Evolutionary conservation across 2,113 vertebrate species (phyloP).

Genomic region (Phalacrocorax aristotelis): DNA sequence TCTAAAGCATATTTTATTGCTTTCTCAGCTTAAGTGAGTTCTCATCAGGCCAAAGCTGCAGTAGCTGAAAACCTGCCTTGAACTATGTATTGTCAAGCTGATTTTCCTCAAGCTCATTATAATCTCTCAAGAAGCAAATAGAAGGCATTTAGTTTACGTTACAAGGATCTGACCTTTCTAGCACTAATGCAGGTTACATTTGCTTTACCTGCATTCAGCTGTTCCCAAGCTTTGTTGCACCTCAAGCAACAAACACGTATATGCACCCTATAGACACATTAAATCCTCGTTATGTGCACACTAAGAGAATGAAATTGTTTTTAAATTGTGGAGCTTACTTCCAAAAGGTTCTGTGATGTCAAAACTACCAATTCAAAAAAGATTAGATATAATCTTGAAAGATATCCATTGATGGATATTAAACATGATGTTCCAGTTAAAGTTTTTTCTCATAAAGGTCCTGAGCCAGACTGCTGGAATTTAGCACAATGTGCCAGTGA

Average conservation of each 20-base stretch:
- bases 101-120: neutral
- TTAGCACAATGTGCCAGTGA: neutral
- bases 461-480: neutral
- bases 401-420: neutral
- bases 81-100: neutral
- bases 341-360: neutral
- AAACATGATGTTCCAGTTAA: neutral
- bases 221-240: neutral
- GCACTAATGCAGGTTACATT: neutral
- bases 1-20: neutral
- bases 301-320: neutral
- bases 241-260: neutral
- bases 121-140: neutral
- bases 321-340: neutral
- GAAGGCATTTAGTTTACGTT: neutral
- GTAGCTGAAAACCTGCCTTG: neutral
- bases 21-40: neutral
- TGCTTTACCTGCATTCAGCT: neutral
- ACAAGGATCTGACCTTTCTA: neutral
- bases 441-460: neutral
- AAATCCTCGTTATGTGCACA: neutral
- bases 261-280: neutral
- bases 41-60: neutral
- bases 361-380: neutral
- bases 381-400: neutral